These are phyloP conservation scores for Cebidichthys violaceus DNA, from an alignment of 2,113 vertebrate genomes.

Conservation along the genomic window DNA sequence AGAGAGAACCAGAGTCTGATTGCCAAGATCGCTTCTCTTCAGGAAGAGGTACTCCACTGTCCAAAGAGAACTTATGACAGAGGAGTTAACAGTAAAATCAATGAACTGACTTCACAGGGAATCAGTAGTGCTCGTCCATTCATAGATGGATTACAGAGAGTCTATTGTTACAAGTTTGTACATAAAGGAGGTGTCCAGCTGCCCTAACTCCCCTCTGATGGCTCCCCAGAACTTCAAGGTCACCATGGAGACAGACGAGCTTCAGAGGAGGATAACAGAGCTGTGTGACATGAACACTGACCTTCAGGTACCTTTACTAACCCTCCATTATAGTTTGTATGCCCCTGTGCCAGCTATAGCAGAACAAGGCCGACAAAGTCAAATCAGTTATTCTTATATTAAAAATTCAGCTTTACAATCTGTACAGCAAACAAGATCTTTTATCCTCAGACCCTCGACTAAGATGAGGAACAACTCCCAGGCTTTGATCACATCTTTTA, in stretches of 20 bases:
- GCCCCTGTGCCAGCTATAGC: background rate
- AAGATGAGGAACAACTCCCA: too few species aligned
- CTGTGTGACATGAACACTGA: constrained; percentile 84
- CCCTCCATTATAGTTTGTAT: background rate
- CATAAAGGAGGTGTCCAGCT: constrained; percentile 3
- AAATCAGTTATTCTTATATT: background rate
- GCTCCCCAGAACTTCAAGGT: constrained; percentile 87
- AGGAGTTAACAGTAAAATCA: constrained; percentile 1
- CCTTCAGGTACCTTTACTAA: constrained; percentile 84
- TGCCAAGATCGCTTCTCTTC: constrained; percentile 86
- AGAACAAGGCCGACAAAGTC: background rate
- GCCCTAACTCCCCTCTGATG: constrained; percentile 27
- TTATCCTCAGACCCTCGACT: background rate
- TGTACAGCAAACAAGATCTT: background rate
- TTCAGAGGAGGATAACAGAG: constrained; percentile 87
- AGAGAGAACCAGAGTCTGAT: constrained; percentile 89
- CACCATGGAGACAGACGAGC: constrained; percentile 83
- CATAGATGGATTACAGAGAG: background rate
- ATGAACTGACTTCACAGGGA: background rate
- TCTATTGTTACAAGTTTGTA: constrained; percentile 11
- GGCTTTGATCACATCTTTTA: too few species aligned
- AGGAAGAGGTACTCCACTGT: constrained; percentile 87
- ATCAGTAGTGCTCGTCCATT: background rate
- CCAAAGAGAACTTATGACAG: background rate
- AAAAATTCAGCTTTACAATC: background rate